Percentiles rank a stretch among this genome's conserved stretches.
phyloP scores from a whole-genome alignment of 2,797 vertebrate genomes.

The Intellagama lesueurii region DNA sequence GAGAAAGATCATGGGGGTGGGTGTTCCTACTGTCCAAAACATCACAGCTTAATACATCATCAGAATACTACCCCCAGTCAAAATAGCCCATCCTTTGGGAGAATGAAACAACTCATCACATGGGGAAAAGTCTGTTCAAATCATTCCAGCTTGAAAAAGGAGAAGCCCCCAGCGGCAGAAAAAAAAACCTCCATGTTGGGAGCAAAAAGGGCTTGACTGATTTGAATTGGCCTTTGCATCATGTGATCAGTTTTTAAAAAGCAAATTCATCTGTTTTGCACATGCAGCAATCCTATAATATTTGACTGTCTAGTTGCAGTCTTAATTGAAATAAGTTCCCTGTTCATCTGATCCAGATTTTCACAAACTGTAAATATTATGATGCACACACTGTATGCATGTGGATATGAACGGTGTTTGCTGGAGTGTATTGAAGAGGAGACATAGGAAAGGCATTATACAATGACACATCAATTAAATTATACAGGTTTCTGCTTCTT shows the following conservation, averaged over 20 bases:
- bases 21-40: no score
- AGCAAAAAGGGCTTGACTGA: no score
- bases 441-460: neutral
- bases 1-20: no score
- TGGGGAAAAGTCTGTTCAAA: no score
- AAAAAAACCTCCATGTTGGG: no score
- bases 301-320: neutral
- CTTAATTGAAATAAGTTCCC: neutral
- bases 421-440: neutral
- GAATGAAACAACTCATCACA: no score
- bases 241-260: no score
- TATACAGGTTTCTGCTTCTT: neutral
- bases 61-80: neutral
- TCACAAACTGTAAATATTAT: neutral
- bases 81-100: no score
- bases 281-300: neutral
- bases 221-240: no score
- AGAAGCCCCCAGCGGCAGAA: no score
- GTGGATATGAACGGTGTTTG: neutral
- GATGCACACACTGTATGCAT: neutral
- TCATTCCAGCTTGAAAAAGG: no score
- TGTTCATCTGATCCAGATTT: neutral
- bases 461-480: neutral
- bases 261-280: neutral
- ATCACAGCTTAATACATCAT: neutral